Percentiles rank a stretch among this genome's conserved stretches.
These are phyloP conservation scores for Dipus sagitta DNA, from an alignment of 2,797 vertebrate species.

Conservation along the genomic window DNA sequence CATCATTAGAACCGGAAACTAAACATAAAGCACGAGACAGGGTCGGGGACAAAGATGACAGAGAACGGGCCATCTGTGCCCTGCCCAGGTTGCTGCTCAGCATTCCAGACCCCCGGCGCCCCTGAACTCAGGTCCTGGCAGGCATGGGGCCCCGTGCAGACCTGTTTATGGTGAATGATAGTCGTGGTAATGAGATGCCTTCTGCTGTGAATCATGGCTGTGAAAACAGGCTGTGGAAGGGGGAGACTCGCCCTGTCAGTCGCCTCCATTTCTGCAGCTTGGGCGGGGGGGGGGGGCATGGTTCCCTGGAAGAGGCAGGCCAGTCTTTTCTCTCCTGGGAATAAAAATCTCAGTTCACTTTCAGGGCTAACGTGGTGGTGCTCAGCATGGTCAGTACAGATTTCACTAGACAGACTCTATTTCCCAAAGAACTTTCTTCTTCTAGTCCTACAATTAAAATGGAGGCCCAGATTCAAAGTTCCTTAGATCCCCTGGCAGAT, in stretches of 20 bases:
- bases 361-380: rapidly evolving
- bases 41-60: neutral
- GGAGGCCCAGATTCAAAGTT: neutral
- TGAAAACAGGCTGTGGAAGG: slow-evolving; percentile 36
- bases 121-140: slow-evolving; percentile 77
- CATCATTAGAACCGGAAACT: slow-evolving; percentile 55
- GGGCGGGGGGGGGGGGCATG: too few species aligned
- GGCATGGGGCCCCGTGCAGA: slow-evolving; percentile 49
- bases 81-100: slow-evolving; percentile 39
- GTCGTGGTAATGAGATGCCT: slow-evolving; percentile 62
- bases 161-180: slow-evolving; percentile 66
- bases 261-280: slow-evolving; percentile 2
- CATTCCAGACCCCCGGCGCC: slow-evolving; percentile 67
- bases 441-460: slow-evolving; percentile 18
- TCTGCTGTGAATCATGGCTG: slow-evolving; percentile 47
- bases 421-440: slow-evolving; percentile 45
- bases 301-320: slow-evolving; percentile 16
- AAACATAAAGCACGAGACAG: neutral
- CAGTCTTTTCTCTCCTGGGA: neutral
- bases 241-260: neutral
- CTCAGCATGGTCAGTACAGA: neutral
- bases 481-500: neutral
- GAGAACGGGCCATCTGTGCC: slow-evolving; percentile 14
- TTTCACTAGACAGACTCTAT: neutral
- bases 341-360: neutral